Base-by-base conservation (phyloP, 1,140 invertebrate genomes). In the Drosophila simulans region DNA sequence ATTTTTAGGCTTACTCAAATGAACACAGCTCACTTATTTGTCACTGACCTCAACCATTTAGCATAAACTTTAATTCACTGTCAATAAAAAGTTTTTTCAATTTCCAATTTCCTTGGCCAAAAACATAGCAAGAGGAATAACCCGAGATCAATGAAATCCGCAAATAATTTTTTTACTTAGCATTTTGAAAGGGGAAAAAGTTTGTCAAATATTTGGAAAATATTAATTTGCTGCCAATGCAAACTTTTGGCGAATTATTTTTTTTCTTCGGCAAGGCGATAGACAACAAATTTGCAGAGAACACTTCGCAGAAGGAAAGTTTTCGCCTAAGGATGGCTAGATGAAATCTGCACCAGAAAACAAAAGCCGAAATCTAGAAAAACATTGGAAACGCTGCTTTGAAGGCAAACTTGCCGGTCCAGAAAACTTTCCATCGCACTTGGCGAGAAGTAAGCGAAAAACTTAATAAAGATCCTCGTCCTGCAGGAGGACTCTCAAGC, bases 291-390 rank as follows among this genome's bases (percentile, higher is more conserved):
- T 83, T 68, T 76, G 62, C 62, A 66, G 59, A 79, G 75, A 52
- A 88, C 58, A 68, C 78, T 74, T 73, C 11, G 35, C 34, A 12
- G n/a, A 40, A 43, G 12, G 43, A 81, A 81, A 81, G 72, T 80
- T 80, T 52, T 10, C 34, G 7, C 59, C 59, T 1, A 12, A 57
- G 65, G 65, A 70, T 65, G 54, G 70, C 60, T 60, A 80, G 86
- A 86, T 88, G 83, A 83, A 89, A 88, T 88, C 83, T 88, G 81
- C 66, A 89, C 84, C 80, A 88, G 84, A 89, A 88, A 88, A 88
- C 83, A 88, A 88, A 89, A 88, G 83, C 83, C 79, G 76, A 88
- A 89, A 88, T 89, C 74, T 83, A 77, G 79, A 83, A 88, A 88
- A 88, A 88, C 84, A 88, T 79, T 77, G 62, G 74, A 83, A 89